Conservation (phyloP, 2,113 vertebrate species). For the Gobiocypris rarus region DNA sequence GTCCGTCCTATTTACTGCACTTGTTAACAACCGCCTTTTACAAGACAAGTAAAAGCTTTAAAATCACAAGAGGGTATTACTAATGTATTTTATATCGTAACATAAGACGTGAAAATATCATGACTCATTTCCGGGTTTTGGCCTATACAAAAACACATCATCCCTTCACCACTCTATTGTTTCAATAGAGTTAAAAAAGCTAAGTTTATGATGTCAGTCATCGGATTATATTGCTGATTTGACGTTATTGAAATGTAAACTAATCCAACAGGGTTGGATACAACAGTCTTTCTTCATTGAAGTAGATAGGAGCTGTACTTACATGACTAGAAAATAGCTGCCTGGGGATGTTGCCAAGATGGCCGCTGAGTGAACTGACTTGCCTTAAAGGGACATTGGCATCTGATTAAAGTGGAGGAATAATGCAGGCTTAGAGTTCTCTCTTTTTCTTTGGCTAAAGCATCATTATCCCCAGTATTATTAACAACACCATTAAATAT, state of each 20-base stretch:
- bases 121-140: too few relatives aligned
- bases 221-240: background rate
- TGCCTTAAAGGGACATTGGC: slow-evolving; percentile 21
- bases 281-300: background rate
- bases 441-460: background rate
- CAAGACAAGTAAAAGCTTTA: too few relatives aligned
- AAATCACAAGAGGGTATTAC: too few relatives aligned
- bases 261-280: background rate
- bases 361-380: background rate
- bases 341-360: background rate
- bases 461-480: background rate
- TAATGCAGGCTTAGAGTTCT: background rate
- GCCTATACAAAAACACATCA: background rate
- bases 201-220: background rate
- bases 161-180: background rate
- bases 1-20: too few relatives aligned
- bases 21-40: too few relatives aligned
- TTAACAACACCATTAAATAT: background rate
- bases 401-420: slow-evolving; percentile 16
- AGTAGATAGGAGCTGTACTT: background rate
- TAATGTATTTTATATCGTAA: too few relatives aligned
- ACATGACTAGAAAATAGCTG: slow-evolving; percentile 20
- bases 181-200: background rate
- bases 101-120: too few relatives aligned
- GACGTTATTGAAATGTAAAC: background rate